Evolutionary conservation across 2,797 vertebrate genomes (phyloP).

Genomic region (Periophthalmus magnuspinnatus): DNA sequence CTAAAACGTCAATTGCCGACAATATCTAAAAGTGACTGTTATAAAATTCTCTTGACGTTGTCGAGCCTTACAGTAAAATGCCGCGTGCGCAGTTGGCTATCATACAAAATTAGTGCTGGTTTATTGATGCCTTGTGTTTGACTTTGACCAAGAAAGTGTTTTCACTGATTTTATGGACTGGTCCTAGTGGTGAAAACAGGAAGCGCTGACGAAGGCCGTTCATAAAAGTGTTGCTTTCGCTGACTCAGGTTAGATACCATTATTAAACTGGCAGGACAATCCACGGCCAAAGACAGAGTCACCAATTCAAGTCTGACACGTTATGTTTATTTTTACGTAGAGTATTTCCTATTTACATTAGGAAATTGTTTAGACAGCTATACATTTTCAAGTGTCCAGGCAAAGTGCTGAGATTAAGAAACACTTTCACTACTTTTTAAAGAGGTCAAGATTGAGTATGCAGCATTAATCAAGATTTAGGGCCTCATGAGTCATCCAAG

Average conservation of each 20-base stretch:
- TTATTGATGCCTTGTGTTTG: conserved; percentile 9
- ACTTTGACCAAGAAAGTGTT: conserved; percentile 18
- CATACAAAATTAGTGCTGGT: conserved; percentile 15
- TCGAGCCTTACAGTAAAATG: conserved; percentile 6
- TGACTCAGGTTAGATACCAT: conserved; percentile 59
- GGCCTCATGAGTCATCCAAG: conserved; percentile 37
- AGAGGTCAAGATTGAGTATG: conserved; percentile 34
- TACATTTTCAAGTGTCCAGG: conserved; percentile 17
- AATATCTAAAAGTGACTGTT: background rate
- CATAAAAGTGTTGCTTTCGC: conserved; percentile 45
- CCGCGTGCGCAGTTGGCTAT: background rate
- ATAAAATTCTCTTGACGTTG: background rate
- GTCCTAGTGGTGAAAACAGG: conserved; percentile 20
- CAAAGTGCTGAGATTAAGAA: conserved; percentile 31
- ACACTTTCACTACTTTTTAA: conserved; percentile 13
- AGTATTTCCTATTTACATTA: conserved; percentile 4
- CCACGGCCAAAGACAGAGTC: conserved; percentile 21
- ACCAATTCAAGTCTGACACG: conserved; percentile 20
- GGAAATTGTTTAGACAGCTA: conserved; percentile 4
- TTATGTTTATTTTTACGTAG: conserved; percentile 27
- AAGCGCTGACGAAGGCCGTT: conserved; percentile 50
- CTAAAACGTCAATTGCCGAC: no score
- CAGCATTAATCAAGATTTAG: conserved; percentile 51
- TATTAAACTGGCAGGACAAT: conserved; percentile 43
- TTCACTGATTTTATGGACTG: conserved; percentile 19